Base-by-base conservation (phyloP, 1,140 invertebrate species). In the Eueides isabella region DNA sequence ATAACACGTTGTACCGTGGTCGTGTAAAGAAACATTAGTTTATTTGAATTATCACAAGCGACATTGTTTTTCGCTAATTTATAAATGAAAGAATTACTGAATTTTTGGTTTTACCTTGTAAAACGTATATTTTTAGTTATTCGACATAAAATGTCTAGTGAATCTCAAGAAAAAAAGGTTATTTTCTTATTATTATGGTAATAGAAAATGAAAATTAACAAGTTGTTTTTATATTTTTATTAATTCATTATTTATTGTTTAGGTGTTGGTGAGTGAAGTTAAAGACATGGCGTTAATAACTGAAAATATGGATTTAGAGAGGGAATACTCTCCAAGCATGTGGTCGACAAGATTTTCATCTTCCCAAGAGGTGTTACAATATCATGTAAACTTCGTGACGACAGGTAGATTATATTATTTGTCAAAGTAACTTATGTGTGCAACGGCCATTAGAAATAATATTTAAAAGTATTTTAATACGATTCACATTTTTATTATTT, bases 261-360 rank as follows among this genome's bases (percentile, higher is more conserved):
- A 72, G 71, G 30, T 67, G 1, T 44, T 44, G 41, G n/a, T 44
- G 11, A 63, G 35, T 63, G 63, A 67, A 26, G n/a, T 9, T 28
- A 66, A 61, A 26, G 83, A 80, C 14, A 92, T 92, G 89, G 85
- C 90, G n/a, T 71, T 87, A 11, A 91, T 90, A 62, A 85, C 84
- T 23, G 88, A 90, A 6, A 75, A 79, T 6, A 81, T 89, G 28
- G 88, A 92, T 44, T 72, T 93, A 55, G 91, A 93, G 69, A 81
- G 79, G 73, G 89, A 93, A 69, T 94, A 92, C 66, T 84, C 88
- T 5, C 92, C 93, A 2, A 93, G 91, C 73, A 81, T 78, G 72
- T 94, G 93, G 93, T 92, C 93, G 0, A 81, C 76, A 14, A 83
- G 93, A 55, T 94, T 93, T 67, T 62, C 85, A 23, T 79, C 86